These are phyloP conservation scores for Temnothorax unifasciatus DNA, from an alignment of 2,888 invertebrate genomes.

Conservation along the genomic window DNA sequence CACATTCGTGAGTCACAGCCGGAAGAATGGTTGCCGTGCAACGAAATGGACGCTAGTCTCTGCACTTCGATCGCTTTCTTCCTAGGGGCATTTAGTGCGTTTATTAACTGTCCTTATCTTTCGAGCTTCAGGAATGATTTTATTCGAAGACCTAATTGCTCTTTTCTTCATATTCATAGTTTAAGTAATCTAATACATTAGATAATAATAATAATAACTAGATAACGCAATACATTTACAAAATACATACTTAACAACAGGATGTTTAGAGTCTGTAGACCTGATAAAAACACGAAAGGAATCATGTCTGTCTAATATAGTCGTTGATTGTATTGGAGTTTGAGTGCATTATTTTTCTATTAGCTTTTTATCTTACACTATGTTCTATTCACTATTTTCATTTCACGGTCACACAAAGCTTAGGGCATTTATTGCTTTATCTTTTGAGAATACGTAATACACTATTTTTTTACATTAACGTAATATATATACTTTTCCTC, in stretches of 20 bases:
- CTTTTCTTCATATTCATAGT: background rate
- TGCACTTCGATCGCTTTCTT: conserved; percentile 22
- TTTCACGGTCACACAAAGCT: background rate
- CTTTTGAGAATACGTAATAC: background rate
- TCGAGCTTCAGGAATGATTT: background rate
- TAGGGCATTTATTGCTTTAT: background rate
- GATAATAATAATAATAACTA: background rate
- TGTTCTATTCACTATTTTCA: conserved; percentile 3
- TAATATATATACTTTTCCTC: background rate
- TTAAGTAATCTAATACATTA: background rate
- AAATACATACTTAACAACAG: background rate
- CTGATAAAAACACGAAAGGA: background rate
- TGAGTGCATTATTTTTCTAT: background rate
- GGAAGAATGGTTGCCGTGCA: conserved; percentile 60
- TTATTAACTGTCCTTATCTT: background rate
- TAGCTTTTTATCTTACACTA: background rate
- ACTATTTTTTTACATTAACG: background rate
- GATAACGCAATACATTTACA: background rate
- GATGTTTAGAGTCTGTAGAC: background rate
- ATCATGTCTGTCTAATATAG: background rate
- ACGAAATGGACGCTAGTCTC: conserved; percentile 33
- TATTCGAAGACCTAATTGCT: background rate
- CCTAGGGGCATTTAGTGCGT: background rate
- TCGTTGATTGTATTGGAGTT: background rate
- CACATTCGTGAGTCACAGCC: conserved; percentile 69